Evolutionary conservation across 2,113 vertebrate genomes (phyloP), one percentile per base, ranked within the genome.

Genomic region (Phalacrocorax carbo): DNA sequence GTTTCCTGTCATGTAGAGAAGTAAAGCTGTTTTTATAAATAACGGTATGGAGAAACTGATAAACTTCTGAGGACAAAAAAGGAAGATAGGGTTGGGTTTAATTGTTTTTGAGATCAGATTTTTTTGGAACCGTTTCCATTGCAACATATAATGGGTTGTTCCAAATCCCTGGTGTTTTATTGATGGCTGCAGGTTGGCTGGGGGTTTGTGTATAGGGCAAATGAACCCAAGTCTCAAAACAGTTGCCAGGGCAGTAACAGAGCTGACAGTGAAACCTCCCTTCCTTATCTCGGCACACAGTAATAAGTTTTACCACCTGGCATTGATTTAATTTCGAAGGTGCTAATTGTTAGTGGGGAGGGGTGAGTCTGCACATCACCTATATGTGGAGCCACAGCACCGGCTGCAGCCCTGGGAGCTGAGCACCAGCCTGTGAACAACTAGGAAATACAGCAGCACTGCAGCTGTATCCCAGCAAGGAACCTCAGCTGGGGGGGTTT

Each of bases 131-230:
- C 0, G 36, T 83, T 87, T 46, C 22, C 22, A 15, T 7, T 66
- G 36, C 48, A n/a, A 36, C 6, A 6, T 16, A 5, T 2, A 57
- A 19, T 0, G 3, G 16, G 10, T 26, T 46, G 27, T 60, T 64
- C 62, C 30, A n/a, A 11, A 40, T 20, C 54, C 52, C 82, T 7
- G 32, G 18, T 15, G 44, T 17, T 48, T 32, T 20, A 22, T 5
- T 2, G 29, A 3, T 5, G 27, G 46, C 32, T 66, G 76, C 19
- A 68, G 38, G 20, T 48, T 57, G 42, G 17, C 6, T 21, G 66
- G 61, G 46, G 13, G 36, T 71, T 32, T 42, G 27, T 38, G 17
- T 1, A 2, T 0, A 22, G 36, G 66, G 16, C 32, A 30, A 18
- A 55, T 0, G 7, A 64, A 8, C 16, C 38, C 0, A 25, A 17